These are phyloP conservation scores for Gasteruption jaculator DNA, from an alignment of 2,888 invertebrate genomes.

Conservation along the genomic window DNA sequence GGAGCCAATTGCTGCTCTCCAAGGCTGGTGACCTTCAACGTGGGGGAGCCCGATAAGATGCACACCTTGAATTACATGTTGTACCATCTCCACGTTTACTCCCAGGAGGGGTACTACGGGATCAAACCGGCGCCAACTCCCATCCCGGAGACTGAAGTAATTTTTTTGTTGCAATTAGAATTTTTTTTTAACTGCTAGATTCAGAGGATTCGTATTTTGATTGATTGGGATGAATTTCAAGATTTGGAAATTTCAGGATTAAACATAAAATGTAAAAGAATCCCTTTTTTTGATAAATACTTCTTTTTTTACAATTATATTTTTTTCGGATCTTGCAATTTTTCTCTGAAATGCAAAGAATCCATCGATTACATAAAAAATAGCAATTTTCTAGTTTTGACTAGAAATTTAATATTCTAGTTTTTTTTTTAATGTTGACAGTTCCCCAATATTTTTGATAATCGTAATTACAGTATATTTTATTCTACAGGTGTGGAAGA, in stretches of 20 bases:
- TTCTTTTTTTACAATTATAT: no score
- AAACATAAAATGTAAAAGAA: no score
- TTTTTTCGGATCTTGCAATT: no score
- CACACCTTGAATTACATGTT: conserved; percentile 56
- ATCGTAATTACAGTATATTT: conserved; percentile 10
- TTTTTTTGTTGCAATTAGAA: conserved; percentile 18
- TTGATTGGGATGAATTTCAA: no score
- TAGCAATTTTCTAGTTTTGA: background rate
- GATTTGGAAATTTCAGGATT: no score
- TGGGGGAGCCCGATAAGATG: conserved; percentile 55
- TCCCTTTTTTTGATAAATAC: no score
- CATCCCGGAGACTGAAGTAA: conserved; percentile 50
- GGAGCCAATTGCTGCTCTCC: conserved; percentile 55
- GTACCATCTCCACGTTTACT: conserved; percentile 54
- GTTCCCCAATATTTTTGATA: background rate
- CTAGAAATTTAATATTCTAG: background rate
- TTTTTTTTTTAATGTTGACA: background rate
- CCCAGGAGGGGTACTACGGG: conserved; percentile 47
- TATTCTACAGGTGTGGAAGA: conserved; percentile 53
- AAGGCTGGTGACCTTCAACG: conserved; percentile 54
- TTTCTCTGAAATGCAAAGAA: no score
- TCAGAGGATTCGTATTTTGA: background rate
- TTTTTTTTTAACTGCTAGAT: conserved; percentile 4
- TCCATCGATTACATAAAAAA: background rate
- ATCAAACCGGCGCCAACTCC: conserved; percentile 45